Base-by-base conservation (phyloP, 1,140 invertebrate species). In the Drosophila ananassae region DNA sequence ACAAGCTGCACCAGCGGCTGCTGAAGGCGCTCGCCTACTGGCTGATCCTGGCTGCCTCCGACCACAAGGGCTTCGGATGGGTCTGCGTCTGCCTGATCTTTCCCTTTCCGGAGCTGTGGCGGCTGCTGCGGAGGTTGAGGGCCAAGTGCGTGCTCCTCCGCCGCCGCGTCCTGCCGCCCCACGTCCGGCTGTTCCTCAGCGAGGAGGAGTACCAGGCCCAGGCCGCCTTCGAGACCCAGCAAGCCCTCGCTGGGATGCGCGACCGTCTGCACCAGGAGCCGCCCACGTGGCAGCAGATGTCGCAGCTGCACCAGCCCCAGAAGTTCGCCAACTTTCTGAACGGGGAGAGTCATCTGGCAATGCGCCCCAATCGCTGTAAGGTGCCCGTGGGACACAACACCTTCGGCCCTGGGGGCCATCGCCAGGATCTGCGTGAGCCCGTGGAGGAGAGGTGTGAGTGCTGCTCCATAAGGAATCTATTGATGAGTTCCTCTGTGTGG, bases 1-100 rank as follows among this genome's bases (percentile, higher is more conserved):
- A 51, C 0, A 1, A 0, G 0, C 0, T 69, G 2, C 51, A 68
- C 32, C 7, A 6, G 4, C 10, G 21, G 10, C 5, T 69, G 2
- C 5, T 68, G 8, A 47, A 39, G 8, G 0, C 0, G 10, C 8
- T 25, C n/a, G 13, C 41, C 10, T 69, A 39, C n/a, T 48, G 21
- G 8, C n/a, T 56, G 3, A 69, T 69, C 12, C 0, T 21, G 1
- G 21, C 2, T 2, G 13, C 64, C 12, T 71, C 52, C 17, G 67
- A 69, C 21, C 8, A 50, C 25, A 3, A 7, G 8, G 1, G 0
- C 2, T 48, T 69, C 8, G 64, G 52, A 2, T 7, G 30, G 17
- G 2, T 6, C 13, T 53, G 51, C 12, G 13, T 34, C 3, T 3
- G 4, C 7, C 6, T 6, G 0, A 2, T 53, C 17, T 3, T 22